Conservation (phyloP, 2,113 vertebrate species). For the Nesospiza acunhae region DNA sequence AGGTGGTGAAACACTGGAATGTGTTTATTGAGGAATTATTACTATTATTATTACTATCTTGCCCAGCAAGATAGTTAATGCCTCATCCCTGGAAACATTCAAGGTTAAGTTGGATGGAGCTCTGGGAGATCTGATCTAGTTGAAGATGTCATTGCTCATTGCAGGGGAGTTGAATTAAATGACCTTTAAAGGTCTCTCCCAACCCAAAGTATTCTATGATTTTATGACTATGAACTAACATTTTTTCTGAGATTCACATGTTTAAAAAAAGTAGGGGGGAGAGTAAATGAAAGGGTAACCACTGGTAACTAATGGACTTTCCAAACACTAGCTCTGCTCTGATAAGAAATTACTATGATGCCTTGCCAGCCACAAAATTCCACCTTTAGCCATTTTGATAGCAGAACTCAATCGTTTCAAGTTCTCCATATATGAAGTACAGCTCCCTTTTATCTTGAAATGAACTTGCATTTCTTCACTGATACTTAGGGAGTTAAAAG, state of each 20-base stretch:
- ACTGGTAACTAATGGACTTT: neutral
- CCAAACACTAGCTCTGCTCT: neutral
- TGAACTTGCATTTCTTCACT: neutral
- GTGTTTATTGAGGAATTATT: no score
- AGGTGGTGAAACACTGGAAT: neutral
- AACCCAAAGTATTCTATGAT: neutral
- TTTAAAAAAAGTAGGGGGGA: rapidly evolving
- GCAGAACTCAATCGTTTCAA: neutral
- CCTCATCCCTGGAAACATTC: neutral
- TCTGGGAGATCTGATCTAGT: neutral
- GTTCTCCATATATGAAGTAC: neutral
- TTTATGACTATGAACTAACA: neutral
- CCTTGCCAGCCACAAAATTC: neutral
- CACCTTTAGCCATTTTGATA: neutral
- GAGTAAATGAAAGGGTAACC: neutral
- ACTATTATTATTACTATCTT: no score
- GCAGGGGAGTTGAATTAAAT: neutral
- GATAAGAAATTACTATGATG: neutral
- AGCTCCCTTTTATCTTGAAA: neutral
- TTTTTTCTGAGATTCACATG: neutral
- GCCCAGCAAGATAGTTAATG: neutral
- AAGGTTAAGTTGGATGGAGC: neutral
- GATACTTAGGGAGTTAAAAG: neutral
- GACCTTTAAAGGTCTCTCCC: neutral
- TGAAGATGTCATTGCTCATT: neutral